Base-by-base conservation (phyloP, 2,888 invertebrate species). In the Polydrusus tereticollis region DNA sequence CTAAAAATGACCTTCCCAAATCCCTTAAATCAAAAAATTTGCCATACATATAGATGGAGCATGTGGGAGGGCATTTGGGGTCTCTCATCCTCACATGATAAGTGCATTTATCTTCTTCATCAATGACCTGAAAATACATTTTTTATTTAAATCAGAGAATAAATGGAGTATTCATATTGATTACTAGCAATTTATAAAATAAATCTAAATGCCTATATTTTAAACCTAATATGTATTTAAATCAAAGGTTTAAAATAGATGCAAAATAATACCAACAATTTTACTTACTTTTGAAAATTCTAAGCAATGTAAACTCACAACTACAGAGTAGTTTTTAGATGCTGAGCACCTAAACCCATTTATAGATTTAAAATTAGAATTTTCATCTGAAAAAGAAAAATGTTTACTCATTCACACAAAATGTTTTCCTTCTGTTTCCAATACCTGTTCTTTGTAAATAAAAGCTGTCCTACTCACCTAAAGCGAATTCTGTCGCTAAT, bases 21-120 rank as follows among this genome's bases (percentile, higher is more conserved):
- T 70, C 45, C 10, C 65, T 68, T 29, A 76, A 62, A 50, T 74
- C 75, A 4, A 75, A 23, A 52, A 68, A 63, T n/a, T 66, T 47
- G 1, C 63, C 59, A 16, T 60, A 23, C 7, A 75, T 57, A n/a
- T 16, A 45, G 16, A 57, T 64, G 5, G 63, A 36, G 57, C 72
- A 76, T 3, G 21, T 57, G 14, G 33, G 64, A 26, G 45, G 43
- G 58, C 47, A 60, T 20, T 45, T 55, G 26, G 62, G 57, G 33
- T 52, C n/a, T 8, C 18, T 69, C 47, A 71, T 64, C 1, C 33
- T 16, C 8, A 76, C 26, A 47, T 55, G 43, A 58, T 74, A 74
- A n/a, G 55, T 59, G 50, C 73, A 73, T 21, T 71, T n/a, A 20
- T 58, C 50, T 47, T 47, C n/a, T 2, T 38, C 12, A n/a, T n/a